Percentiles rank a stretch among this genome's conserved stretches.
Conservation (phyloP, 1,140 invertebrate genomes). For the Zaprionus ornatus region DNA sequence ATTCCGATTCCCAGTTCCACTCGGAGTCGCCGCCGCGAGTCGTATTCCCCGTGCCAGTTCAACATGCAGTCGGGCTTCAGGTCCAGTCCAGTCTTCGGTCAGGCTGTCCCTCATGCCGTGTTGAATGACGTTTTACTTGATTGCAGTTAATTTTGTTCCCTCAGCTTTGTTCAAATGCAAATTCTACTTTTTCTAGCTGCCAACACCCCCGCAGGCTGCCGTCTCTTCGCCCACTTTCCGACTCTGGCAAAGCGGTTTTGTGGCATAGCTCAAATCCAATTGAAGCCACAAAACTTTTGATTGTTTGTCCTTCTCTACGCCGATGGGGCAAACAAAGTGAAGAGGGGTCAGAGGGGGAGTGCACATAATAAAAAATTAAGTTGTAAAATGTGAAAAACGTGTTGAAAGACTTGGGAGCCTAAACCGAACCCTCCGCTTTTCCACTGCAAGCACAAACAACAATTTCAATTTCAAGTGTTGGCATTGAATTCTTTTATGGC, state of each 20-base stretch:
- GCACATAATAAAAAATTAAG: slow-evolving; percentile 66
- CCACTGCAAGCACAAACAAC: slow-evolving; percentile 25
- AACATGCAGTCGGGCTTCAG: slow-evolving; percentile 3
- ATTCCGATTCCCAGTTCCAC: neutral
- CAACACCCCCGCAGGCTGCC: neutral
- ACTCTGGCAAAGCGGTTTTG: slow-evolving; percentile 26
- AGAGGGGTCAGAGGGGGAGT: neutral
- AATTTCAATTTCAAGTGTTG: slow-evolving; percentile 22
- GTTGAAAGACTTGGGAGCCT: slow-evolving; percentile 61
- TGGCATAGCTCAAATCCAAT: slow-evolving; percentile 54
- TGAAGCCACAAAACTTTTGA: slow-evolving; percentile 70
- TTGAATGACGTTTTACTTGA: slow-evolving; percentile 81
- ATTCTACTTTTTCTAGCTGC: slow-evolving; percentile 51
- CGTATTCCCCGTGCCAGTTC: neutral
- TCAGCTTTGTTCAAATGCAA: slow-evolving; percentile 65
- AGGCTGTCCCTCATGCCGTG: slow-evolving; percentile 39
- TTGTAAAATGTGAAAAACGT: slow-evolving; percentile 76
- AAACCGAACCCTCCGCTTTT: slow-evolving; percentile 44
- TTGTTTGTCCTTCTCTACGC: slow-evolving; percentile 57
- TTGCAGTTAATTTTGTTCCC: slow-evolving; percentile 76
- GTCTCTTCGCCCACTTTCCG: neutral
- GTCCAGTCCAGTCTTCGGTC: slow-evolving; percentile 38
- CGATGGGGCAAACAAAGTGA: neutral
- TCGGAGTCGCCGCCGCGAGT: too few relatives aligned
- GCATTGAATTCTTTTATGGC: slow-evolving; percentile 49